Evolutionary conservation across 1,140 invertebrate species (phyloP).

Genomic region (Tetramorium simillimum): DNA sequence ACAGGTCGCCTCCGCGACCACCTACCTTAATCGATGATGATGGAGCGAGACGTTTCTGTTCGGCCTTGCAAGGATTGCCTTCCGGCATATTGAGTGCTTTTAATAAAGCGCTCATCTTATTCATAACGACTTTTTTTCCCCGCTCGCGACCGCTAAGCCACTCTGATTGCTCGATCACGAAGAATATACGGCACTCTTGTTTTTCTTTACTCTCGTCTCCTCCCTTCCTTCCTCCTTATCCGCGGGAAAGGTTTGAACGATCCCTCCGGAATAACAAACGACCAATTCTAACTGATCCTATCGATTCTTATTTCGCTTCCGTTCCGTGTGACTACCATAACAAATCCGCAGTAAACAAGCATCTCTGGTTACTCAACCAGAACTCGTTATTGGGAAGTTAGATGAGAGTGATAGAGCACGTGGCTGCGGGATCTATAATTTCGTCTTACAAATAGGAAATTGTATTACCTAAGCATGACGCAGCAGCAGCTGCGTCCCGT

Average conservation of each 20-base stretch:
- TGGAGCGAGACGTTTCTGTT: conserved; percentile 17
- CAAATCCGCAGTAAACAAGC: not conserved
- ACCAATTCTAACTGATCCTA: not conserved
- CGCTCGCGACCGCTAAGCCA: conserved; percentile 25
- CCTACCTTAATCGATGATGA: conserved; percentile 57
- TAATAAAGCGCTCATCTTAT: conserved; percentile 45
- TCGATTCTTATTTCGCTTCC: conserved; percentile 23
- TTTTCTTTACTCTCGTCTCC: not conserved
- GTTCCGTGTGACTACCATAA: conserved; percentile 1
- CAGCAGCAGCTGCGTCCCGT: not conserved
- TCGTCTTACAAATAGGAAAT: conserved; percentile 11
- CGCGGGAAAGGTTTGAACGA: not conserved
- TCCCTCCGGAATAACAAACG: not conserved
- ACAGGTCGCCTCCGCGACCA: conserved; percentile 44
- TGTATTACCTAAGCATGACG: conserved; percentile 15
- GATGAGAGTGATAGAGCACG: conserved; percentile 13
- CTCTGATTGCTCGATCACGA: not conserved
- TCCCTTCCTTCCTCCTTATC: not conserved
- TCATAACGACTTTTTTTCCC: conserved; percentile 50
- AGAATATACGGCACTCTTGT: not conserved
- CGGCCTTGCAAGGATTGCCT: not conserved
- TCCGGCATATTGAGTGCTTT: conserved; percentile 4
- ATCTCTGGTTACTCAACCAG: not conserved
- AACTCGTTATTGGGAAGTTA: not conserved
- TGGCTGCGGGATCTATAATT: conserved; percentile 14